Conservation (phyloP, 2,888 invertebrate genomes). For the Acanthopleura granulata region DNA sequence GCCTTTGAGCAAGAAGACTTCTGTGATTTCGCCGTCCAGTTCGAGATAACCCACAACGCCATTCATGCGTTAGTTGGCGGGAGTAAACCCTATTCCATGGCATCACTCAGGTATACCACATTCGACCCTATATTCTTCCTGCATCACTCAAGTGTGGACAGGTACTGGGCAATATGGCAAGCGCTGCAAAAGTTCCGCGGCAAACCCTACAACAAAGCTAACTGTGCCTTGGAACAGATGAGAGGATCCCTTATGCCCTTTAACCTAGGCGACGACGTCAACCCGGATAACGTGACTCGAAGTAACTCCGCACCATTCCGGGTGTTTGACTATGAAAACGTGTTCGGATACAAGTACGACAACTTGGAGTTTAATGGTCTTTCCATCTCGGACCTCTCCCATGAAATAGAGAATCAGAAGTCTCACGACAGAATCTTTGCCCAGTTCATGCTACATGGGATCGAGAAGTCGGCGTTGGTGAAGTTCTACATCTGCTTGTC, state of each 20-base stretch:
- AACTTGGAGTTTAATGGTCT: constrained; percentile 27
- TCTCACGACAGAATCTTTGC: constrained; percentile 23
- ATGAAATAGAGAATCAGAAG: constrained; percentile 24
- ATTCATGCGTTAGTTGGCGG: constrained; percentile 40
- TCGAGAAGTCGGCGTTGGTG: constrained; percentile 24
- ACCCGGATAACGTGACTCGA: constrained; percentile 33
- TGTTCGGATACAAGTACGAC: constrained; percentile 28
- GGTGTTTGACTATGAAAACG: constrained; percentile 29
- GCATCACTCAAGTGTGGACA: constrained; percentile 35
- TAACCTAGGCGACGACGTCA: constrained; percentile 30
- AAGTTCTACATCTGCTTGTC: constrained; percentile 21
- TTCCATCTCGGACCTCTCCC: constrained; percentile 24
- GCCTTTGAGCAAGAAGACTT: constrained; percentile 37
- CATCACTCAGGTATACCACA: constrained; percentile 35
- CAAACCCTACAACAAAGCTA: constrained; percentile 35
- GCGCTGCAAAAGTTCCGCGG: constrained; percentile 35
- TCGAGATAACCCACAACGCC: constrained; percentile 37
- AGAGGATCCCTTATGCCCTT: constrained; percentile 35
- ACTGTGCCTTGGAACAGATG: constrained; percentile 35
- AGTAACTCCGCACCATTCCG: constrained; percentile 36
- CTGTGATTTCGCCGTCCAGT: constrained; percentile 40
- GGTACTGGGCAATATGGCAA: constrained; percentile 38
- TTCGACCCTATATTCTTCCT: constrained; percentile 39
- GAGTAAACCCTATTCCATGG: constrained; percentile 34
- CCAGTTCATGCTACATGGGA: constrained; percentile 24